Evolutionary conservation across 2,888 invertebrate genomes (phyloP).

Genomic region (Synanthedon andrenaeformis): DNA sequence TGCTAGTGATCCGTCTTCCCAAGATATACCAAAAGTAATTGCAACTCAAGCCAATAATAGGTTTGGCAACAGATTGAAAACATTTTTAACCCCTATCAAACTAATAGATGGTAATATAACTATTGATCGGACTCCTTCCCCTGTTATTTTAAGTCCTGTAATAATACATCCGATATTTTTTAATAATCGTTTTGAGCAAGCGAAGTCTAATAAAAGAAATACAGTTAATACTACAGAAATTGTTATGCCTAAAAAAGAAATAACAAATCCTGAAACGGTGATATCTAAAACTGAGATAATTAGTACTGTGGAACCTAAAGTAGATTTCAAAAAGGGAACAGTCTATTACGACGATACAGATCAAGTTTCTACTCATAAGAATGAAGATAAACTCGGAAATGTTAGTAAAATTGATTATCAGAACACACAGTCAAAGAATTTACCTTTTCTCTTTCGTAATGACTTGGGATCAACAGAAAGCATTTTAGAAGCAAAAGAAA

Average conservation of each 20-base stretch:
- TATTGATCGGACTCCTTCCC: constrained; percentile 24
- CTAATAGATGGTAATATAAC: constrained; percentile 24
- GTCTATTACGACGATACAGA: constrained; percentile 55
- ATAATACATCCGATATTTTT: constrained; percentile 48
- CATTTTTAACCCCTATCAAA: constrained; percentile 40
- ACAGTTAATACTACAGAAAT: background rate
- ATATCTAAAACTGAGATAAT: too few species aligned
- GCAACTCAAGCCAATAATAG: constrained; percentile 13
- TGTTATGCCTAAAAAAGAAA: background rate
- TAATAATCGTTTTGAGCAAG: constrained; percentile 11
- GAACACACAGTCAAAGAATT: constrained; percentile 36
- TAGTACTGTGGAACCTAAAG: constrained; percentile 8
- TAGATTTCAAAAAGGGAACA: constrained; percentile 28
- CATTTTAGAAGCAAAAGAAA: constrained; percentile 20
- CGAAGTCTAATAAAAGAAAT: constrained; percentile 10
- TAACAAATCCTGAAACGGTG: too few species aligned
- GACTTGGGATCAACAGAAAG: constrained; percentile 28
- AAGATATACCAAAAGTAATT: constrained; percentile 13
- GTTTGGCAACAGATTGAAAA: constrained; percentile 23
- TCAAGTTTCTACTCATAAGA: constrained; percentile 27
- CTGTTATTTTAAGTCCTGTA: constrained; percentile 52
- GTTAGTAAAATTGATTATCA: constrained; percentile 33
- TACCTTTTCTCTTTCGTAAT: constrained; percentile 39
- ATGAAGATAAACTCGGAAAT: constrained; percentile 14
- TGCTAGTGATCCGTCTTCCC: constrained; percentile 27